Evolutionary conservation across 2,797 vertebrate genomes (phyloP), one percentile per base, ranked within the genome.

Genomic region (Microctenopoma lineatum): DNA sequence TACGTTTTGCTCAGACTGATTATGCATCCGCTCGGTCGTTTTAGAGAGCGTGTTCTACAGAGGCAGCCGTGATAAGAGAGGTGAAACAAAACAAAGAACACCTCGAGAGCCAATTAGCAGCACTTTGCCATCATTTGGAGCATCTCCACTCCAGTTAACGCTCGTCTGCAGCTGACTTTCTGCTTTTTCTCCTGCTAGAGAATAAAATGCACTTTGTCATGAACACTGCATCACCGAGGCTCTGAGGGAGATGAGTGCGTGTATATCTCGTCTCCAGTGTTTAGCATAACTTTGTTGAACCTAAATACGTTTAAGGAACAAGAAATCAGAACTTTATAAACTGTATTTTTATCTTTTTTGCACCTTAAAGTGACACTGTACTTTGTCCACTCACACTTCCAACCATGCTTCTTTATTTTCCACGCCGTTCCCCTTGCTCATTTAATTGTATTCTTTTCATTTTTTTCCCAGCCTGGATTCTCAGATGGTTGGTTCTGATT

Each of bases 401-500:
- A 56, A 69, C 66, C 80, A 77, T 7, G 39, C 56, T 42, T 60
- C 44, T 57, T 74, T 69, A 66, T 74, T 81, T 69, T 69, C 32
- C 25, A 7, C 14, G 29, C 45, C 21, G 59, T 56, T 26, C 55
- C 59, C 67, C 62, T 80, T 82, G 83, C 84, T 89, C 84, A 79
- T 85, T 87, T 91, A 86, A 87, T 92, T 92, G 87, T 81, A 86
- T 87, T 91, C 85, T 89, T 87, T 84, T 77, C 38, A 59, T 84
- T 90, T 89, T 84, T 90, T 85, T 60, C 87, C 89, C 90, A 92
- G 90, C 90, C 85, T 72, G 73, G 87, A 90, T 96, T 95, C 93
- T 97, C 95, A 95, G 95, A 96, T 96, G 95, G 95, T 96, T 95
- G 95, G 92, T 90, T 92, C 95, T 96, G 90, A 97, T 97, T 97